These are phyloP conservation scores for Aphelocoma californica DNA, from an alignment of 2,797 vertebrate genomes.

Conservation along the genomic window DNA sequence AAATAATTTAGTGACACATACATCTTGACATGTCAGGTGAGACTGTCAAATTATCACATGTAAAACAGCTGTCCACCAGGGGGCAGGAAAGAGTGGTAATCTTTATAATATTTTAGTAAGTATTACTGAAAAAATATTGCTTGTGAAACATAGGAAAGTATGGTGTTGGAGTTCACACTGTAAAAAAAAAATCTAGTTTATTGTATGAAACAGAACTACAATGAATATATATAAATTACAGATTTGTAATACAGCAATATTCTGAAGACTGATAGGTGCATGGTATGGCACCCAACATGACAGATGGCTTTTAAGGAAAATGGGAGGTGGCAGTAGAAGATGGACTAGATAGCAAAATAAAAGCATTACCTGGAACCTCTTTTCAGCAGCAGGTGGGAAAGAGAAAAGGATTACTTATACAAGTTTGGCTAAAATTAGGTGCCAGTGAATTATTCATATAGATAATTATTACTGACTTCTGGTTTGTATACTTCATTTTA, in stretches of 20 bases:
- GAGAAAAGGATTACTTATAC: slow-evolving; percentile 70
- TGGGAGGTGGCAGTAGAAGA: slow-evolving; percentile 34
- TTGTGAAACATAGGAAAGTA: background rate
- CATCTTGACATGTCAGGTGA: background rate
- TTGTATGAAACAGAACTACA: background rate
- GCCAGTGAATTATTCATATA: slow-evolving; percentile 6
- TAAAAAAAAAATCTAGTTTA: background rate
- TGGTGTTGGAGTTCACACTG: background rate
- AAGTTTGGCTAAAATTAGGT: slow-evolving; percentile 32
- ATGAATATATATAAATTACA: background rate
- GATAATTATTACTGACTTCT: background rate
- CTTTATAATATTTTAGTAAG: background rate
- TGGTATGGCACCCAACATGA: slow-evolving; percentile 25
- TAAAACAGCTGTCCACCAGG: background rate
- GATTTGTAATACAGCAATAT: background rate
- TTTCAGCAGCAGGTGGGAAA: slow-evolving; percentile 84
- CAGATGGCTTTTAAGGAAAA: slow-evolving; percentile 44
- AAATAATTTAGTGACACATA: background rate
- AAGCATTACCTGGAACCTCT: slow-evolving; percentile 95
- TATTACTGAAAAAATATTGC: background rate
- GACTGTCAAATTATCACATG: background rate
- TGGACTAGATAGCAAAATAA: slow-evolving; percentile 54
- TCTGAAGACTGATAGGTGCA: background rate
- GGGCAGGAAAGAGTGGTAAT: background rate
- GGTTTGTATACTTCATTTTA: background rate